Evolutionary conservation across 2,888 invertebrate genomes (phyloP), one percentile per base, ranked within the genome.

Genomic region (Drepana falcataria): DNA sequence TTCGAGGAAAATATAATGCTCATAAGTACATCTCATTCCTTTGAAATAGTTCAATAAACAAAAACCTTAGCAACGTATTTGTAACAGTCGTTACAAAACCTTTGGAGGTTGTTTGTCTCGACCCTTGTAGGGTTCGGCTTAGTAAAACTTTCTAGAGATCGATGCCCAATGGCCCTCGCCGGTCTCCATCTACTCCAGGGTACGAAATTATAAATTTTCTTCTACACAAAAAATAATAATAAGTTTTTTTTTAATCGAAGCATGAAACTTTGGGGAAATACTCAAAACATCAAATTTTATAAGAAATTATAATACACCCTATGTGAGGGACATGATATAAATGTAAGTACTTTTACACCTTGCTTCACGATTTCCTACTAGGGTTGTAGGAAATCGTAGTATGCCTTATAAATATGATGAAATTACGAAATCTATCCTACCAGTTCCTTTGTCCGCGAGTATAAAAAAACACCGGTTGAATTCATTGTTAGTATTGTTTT

Each of bases 401-500:
- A n/a, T n/a, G n/a, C n/a, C n/a, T n/a, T n/a, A n/a, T n/a, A n/a
- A n/a, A n/a, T n/a, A n/a, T n/a, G n/a, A 37, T 34, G 35, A 44
- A 53, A 51, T 44, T n/a, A n/a, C n/a, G n/a, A 53, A 47, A 33
- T 53, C 4, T 52, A 44, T 49, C 35, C 3, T 48, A 53, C 48
- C 52, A 59, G 44, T 56, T 61, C 58, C 64, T 64, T 60, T 69
- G 71, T 62, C 71, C 61, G 56, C 56, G 58, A 73, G 71, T 78
- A 73, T 73, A 74, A 58, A 54, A 57, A 56, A 61, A 71, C 70
- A 68, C 69, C 72, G 76, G 81, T 81, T 81, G 77, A 78, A n/a
- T n/a, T n/a, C n/a, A 80, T 79, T 79, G 80, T 80, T 71, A 81
- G 76, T 80, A 81, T 81, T 80, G 78, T 80, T 78, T 78, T 71